Evolutionary conservation across 2,113 vertebrate species (phyloP).

Genomic region (Strix aluco): DNA sequence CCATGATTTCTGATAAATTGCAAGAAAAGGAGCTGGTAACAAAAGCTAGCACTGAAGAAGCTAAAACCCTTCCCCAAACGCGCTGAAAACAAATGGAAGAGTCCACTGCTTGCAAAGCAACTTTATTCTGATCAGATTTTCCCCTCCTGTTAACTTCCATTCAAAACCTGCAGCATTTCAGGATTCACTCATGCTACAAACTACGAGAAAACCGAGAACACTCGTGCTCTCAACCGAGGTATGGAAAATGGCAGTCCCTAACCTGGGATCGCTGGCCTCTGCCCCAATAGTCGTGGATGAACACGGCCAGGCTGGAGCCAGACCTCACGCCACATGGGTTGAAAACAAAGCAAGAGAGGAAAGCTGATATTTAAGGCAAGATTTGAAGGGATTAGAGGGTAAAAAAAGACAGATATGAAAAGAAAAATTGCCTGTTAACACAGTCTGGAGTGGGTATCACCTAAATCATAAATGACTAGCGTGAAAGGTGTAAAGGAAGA

Average conservation of each 20-base stretch:
- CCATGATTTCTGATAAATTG: neutral
- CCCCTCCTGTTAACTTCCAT: neutral
- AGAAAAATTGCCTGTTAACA: neutral
- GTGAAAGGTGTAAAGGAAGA: neutral
- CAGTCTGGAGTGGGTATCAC: neutral
- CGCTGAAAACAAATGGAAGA: neutral
- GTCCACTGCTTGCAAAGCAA: no score
- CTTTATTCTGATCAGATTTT: neutral
- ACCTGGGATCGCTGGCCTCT: fast-evolving
- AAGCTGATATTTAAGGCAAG: neutral
- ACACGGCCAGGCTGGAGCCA: neutral
- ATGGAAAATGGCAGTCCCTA: neutral
- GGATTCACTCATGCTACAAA: neutral
- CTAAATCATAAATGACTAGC: neutral
- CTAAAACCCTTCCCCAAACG: neutral
- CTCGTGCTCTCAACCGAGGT: neutral
- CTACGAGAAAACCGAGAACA: neutral
- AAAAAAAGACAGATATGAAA: neutral
- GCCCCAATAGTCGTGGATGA: neutral
- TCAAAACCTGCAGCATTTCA: neutral
- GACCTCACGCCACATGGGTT: fast-evolving
- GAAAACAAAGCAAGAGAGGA: neutral
- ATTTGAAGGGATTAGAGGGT: neutral
- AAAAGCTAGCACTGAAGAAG: neutral
- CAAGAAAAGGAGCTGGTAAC: neutral